Conservation (phyloP, 2,113 vertebrate species). For the Orcinus orca region DNA sequence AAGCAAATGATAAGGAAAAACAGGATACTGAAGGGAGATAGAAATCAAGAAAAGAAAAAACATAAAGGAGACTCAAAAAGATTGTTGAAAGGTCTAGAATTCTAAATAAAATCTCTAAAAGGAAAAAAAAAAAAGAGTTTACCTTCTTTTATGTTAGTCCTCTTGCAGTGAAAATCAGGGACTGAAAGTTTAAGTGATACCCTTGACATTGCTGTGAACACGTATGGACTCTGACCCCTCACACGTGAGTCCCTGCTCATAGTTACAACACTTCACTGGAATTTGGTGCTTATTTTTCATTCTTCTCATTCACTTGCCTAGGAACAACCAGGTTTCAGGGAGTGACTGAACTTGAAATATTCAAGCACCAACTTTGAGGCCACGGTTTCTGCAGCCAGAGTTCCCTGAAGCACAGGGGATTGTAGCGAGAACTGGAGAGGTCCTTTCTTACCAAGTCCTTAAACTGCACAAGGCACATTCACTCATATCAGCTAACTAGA, state of each 20-base stretch:
- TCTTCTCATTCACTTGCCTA: not conserved
- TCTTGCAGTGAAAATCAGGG: not conserved
- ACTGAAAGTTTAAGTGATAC: not conserved
- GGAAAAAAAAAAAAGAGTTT: not conserved
- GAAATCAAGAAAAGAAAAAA: not conserved
- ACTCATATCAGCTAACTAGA: not conserved
- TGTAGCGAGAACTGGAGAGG: not conserved
- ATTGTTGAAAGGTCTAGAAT: not conserved
- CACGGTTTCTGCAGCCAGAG: not conserved
- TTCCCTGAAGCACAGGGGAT: not conserved
- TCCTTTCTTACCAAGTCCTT: not conserved
- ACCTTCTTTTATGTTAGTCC: not conserved
- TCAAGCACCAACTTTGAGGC: not conserved
- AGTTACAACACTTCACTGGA: not conserved
- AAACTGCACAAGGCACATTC: not conserved
- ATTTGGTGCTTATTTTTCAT: not conserved
- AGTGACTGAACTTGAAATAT: not conserved
- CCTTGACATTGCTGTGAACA: not conserved
- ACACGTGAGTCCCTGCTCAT: not conserved
- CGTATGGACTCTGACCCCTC: not conserved
- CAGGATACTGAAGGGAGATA: not conserved
- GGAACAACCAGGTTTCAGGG: not conserved
- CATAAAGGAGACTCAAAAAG: not conserved
- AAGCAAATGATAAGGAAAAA: not conserved
- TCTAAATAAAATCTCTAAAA: not conserved